Evolutionary conservation across 2,888 invertebrate species (phyloP), one percentile per base, ranked within the genome.

Genomic region (Biston stratarius): DNA sequence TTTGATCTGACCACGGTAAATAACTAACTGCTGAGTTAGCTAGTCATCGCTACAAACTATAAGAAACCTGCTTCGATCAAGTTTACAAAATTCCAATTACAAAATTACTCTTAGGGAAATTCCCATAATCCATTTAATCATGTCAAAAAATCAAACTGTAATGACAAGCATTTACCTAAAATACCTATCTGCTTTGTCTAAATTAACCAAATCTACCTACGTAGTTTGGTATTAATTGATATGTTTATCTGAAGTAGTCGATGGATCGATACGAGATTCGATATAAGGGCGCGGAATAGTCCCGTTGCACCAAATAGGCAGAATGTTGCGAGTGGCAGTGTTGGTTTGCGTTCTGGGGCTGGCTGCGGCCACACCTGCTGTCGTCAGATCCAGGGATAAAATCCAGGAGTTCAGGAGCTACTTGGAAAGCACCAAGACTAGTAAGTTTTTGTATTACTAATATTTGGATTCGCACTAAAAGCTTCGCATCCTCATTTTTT

Each of bases 341-440:
- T 71, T 81, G 9, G 60, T 86, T 44, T 80, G 84, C 47, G 61
- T 85, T 6, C n/a, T 88, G 1, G 85, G 82, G 10, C 57, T 83
- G 71, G 84, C 77, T 34, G 61, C 75, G 12, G 84, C 87, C 45
- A 77, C 81, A 0, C 91, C 92, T 0, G 78, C 87, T 0, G 66
- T 90, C 1, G 78, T 81, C 33, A 83, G 88, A 72, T 82, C 75
- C 6, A 81, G 86, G 70, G 83, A 88, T 44, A 85, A 92, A 69
- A 87, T 92, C 10, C 81, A 91, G 71, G 83, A 82, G 0, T 93
- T 91, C 72, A 86, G 83, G 61, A 77, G 81, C 40, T 91, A 83
- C 77, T 77, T 93, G 77, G 90, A 92, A 60, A 84, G 77, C 72
- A 84, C 89, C 0, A 83, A 83, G 71, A 81, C 74, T 40, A 81